phyloP scores from a whole-genome alignment of 2,888 invertebrate genomes.

The Hermaeophaga mercurialis region DNA sequence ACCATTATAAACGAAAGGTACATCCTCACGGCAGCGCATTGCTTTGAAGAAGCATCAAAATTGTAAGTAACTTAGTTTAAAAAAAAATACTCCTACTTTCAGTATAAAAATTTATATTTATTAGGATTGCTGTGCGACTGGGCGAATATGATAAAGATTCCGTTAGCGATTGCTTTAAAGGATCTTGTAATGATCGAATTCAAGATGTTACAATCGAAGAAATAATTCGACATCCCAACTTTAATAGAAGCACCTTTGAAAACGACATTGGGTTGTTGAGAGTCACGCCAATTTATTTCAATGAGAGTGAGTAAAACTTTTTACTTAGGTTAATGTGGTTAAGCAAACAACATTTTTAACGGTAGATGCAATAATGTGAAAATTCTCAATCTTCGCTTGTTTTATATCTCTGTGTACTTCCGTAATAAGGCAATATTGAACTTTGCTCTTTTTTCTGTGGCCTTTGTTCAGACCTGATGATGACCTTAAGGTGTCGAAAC shows the following conservation, averaged over 20 bases:
- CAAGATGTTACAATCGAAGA: constrained; percentile 61
- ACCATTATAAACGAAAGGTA: constrained; percentile 62
- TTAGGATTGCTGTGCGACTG: constrained; percentile 27
- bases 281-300: constrained; percentile 54
- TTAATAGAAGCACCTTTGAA: constrained; percentile 56
- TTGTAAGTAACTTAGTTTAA: constrained; percentile 45
- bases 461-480: too few relatives aligned
- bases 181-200: constrained; percentile 51
- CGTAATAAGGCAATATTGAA: too few relatives aligned
- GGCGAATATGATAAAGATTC: constrained; percentile 55
- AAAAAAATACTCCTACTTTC: not conserved
- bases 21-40: constrained; percentile 67
- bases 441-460: too few relatives aligned
- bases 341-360: too few relatives aligned
- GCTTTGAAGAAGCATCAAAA: constrained; percentile 51
- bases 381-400: too few relatives aligned
- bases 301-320: constrained; percentile 39
- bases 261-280: constrained; percentile 67
- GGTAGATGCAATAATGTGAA: too few relatives aligned
- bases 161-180: constrained; percentile 58
- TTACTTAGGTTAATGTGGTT: too few relatives aligned
- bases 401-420: too few relatives aligned
- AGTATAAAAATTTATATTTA: not conserved
- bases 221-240: constrained; percentile 60
- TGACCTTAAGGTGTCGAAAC: too few relatives aligned